Base-by-base conservation (phyloP, 2,797 vertebrate genomes). In the Sciurus carolinensis region DNA sequence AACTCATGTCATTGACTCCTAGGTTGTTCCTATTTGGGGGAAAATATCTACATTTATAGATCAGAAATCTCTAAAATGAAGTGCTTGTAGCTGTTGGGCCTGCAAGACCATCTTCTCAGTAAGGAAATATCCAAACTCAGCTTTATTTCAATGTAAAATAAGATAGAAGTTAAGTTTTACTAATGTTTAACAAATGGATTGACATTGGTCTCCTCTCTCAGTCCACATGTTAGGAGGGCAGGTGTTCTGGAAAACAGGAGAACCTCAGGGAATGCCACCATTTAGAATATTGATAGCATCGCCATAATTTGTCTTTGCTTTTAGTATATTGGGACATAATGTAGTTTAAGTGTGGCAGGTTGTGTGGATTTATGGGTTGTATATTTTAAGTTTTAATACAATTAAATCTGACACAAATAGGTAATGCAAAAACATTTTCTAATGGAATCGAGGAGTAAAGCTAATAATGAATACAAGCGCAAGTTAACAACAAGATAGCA, bases 91-190 rank as follows among this genome's bases (percentile, higher is more conserved):
- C 8, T 83, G 30, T 12, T 20, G 3, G 30, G 36, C 1, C 6
- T 57, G 4, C 14, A 80, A 93, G 33, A 54, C 12, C 87, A 66
- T 77, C 83, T 95, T 96, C 59, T 42, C 1, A 54, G 26, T 67
- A 52, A 91, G 76, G 87, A 91, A 71, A 71, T 52, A 84, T 64
- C 89, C 26, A 39, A 90, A 77, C 5, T 71, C 89, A 90, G 42
- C 54, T 80, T 96, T 77, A 39, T 75, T 77, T 85, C 86, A 39
- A 47, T 88, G 36, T 47, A 82, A 84, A 88, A 71, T 66, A 87
- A 88, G 84, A 50, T 17, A 71, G 22, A 82, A 79, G 17, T 69
- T 73, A 88, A 82, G 12, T 33, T 95, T 85, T 75, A 69, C 28
- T 69, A 47, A 24, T 87, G 52, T 81, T 94, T 96, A 83, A 30